Conservation (phyloP, 2,797 vertebrate species). For the Propithecus perrieri region DNA sequence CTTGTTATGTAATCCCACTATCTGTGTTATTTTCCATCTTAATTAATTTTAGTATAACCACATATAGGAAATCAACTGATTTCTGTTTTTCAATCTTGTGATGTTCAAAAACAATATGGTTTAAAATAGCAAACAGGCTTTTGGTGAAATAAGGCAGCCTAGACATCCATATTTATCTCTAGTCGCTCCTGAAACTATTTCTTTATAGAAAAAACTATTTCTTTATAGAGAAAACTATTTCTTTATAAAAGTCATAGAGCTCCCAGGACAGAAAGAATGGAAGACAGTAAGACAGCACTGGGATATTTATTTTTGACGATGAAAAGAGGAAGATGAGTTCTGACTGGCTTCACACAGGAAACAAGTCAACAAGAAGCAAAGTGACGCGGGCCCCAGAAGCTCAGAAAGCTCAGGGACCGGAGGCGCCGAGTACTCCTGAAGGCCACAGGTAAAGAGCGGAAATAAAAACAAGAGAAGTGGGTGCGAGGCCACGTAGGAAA, state of each 20-base stretch:
- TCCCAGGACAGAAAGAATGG: background rate
- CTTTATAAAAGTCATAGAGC: background rate
- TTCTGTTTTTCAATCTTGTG: background rate
- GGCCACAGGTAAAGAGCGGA: background rate
- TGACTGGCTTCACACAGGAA: background rate
- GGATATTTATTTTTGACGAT: background rate
- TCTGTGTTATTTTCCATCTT: background rate
- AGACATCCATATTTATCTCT: background rate
- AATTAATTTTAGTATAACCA: background rate
- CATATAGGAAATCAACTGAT: background rate
- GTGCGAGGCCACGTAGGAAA: background rate
- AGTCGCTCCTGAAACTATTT: background rate
- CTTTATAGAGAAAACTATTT: background rate
- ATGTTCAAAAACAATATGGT: background rate
- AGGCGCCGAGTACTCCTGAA: background rate
- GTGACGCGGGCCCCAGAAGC: background rate
- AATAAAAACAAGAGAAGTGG: background rate
- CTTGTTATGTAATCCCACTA: background rate
- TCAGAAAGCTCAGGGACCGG: background rate
- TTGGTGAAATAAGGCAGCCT: background rate
- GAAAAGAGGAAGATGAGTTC: background rate
- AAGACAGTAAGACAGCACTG: background rate
- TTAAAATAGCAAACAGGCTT: background rate
- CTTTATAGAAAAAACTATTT: background rate
- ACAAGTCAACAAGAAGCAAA: background rate